Base-by-base conservation (phyloP, 1,140 invertebrate genomes). In the Branchinecta lynchi region DNA sequence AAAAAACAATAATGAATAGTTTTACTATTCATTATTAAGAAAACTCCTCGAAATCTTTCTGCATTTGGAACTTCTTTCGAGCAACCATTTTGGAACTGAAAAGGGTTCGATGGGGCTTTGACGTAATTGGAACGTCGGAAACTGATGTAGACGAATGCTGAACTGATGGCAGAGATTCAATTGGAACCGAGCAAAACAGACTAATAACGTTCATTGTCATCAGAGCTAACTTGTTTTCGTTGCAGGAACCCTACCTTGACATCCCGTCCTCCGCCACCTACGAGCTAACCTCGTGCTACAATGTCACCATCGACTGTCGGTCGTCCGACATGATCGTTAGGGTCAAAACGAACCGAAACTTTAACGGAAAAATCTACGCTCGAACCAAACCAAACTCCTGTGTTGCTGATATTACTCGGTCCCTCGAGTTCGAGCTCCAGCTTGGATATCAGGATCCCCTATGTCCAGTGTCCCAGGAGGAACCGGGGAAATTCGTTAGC, bases 311-410 rank as follows among this genome's bases (percentile, higher is more conserved):
- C 15, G 77, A 81, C 71, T 83, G 82, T 73, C 75, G 78, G 45
- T 76, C 82, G 9, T 75, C 77, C 7, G 79, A 82, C 69, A 80
- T 83, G 81, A 73, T 81, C 3, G 82, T 81, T 21, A 76, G 73
- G 43, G 77, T 83, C 44, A 76, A 77, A 70, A 82, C 82, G 8
- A 82, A 80, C 70, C 81, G 80, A 71, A 74, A 82, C 60, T 84
- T 84, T 76, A 80, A 79, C 71, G 82, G 82, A 8, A 82, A 82
- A 72, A 76, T 83, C 43, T 83, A 83, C 74, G 78, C 81, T 65
- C 81, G 82, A 71, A 76, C 75, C 6, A 77, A 79, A 21, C 82
- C 82, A 20, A 81, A 80, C 69, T 79, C 79, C 0, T 83, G 82
- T 71, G 79, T 82, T 7, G 75, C 76, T 6, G 81, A 83, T 73